Conservation (phyloP, 2,113 vertebrate genomes). For the Cacatua alba region DNA sequence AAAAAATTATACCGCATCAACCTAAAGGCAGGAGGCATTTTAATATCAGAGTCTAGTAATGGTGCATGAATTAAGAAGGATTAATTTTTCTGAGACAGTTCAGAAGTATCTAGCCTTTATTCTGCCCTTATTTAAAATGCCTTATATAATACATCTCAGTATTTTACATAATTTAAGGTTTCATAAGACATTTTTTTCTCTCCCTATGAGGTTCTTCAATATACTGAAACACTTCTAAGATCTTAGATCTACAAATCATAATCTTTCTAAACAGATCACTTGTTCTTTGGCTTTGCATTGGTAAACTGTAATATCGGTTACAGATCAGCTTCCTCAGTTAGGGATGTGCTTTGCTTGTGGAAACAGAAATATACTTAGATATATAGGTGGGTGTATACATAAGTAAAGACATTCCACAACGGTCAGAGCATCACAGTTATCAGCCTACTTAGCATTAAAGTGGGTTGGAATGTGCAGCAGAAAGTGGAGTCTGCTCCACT, state of each 20-base stretch:
- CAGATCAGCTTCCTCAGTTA: neutral
- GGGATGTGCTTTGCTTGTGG: neutral
- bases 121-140: slow-evolving; percentile 53
- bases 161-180: slow-evolving; percentile 60
- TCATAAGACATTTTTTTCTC: slow-evolving; percentile 33
- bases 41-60: slow-evolving; percentile 47
- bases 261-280: neutral
- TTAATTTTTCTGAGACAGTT: slow-evolving; percentile 60
- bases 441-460: neutral
- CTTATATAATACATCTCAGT: slow-evolving; percentile 17
- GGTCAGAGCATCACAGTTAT: neutral
- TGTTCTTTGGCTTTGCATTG: neutral
- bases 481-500: neutral
- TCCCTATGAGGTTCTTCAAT: neutral
- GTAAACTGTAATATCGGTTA: neutral
- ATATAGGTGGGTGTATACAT: too few species aligned
- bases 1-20: slow-evolving; percentile 54
- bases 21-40: slow-evolving; percentile 55
- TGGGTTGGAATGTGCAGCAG: neutral
- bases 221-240: neutral
- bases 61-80: slow-evolving; percentile 58
- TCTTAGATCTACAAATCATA: slow-evolving; percentile 9
- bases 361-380: neutral
- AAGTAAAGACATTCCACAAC: neutral
- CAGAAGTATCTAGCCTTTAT: slow-evolving; percentile 64